Conservation (phyloP, 2,113 vertebrate genomes). For the Azemiops feae region DNA sequence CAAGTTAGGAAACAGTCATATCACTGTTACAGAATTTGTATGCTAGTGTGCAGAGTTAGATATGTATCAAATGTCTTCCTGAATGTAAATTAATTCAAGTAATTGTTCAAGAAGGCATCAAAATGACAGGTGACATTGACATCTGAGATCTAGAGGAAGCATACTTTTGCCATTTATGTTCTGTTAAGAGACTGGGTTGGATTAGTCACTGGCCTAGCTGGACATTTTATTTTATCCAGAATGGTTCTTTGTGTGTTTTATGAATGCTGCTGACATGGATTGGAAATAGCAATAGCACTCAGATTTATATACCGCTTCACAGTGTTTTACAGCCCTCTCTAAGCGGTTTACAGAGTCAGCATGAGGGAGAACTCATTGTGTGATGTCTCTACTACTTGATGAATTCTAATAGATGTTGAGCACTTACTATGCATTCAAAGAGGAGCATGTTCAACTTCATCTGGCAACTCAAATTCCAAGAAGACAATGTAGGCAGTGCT, state of each 20-base stretch:
- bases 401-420: neutral
- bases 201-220: neutral
- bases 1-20: neutral
- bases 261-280: neutral
- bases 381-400: neutral
- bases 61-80: neutral
- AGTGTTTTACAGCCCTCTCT: too few relatives aligned
- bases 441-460: neutral
- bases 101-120: neutral
- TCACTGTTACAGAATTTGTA: neutral
- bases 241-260: neutral
- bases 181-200: neutral
- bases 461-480: neutral
- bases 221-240: neutral
- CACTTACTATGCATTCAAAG: neutral
- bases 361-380: neutral
- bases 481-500: neutral
- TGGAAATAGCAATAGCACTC: neutral
- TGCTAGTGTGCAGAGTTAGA: too few relatives aligned
- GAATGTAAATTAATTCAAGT: neutral
- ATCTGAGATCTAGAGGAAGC: neutral
- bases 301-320: too few relatives aligned
- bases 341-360: too few relatives aligned
- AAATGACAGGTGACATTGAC: neutral
- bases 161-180: neutral